Evolutionary conservation across 2,888 invertebrate genomes (phyloP).

Genomic region (Platypus cylindrus): DNA sequence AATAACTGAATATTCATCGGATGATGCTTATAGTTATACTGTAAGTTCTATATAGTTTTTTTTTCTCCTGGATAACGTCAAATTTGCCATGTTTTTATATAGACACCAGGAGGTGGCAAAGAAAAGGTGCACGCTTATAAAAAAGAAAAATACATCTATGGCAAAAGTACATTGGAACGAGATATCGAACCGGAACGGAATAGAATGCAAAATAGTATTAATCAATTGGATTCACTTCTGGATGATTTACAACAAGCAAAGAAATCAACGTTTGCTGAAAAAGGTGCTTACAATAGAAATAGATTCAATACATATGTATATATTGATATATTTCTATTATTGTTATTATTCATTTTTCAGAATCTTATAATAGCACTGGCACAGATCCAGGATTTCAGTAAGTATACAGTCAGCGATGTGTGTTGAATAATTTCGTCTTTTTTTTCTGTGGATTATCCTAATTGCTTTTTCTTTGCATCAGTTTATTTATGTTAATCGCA

Average conservation of each 20-base stretch:
- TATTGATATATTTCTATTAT: constrained; percentile 1
- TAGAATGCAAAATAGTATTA: constrained; percentile 48
- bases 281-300: too few species aligned
- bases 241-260: constrained; percentile 53
- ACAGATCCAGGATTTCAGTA: constrained; percentile 30
- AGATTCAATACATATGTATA: too few species aligned
- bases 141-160: constrained; percentile 32
- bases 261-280: constrained; percentile 25
- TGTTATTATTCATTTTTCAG: constrained; percentile 29
- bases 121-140: constrained; percentile 31
- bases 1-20: constrained; percentile 32
- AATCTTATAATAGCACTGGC: constrained; percentile 31
- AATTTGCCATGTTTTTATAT: constrained; percentile 4
- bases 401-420: constrained; percentile 20
- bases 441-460: too few species aligned
- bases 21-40: constrained; percentile 31
- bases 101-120: constrained; percentile 25
- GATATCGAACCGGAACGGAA: constrained; percentile 25
- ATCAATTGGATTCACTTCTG: constrained; percentile 60
- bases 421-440: too few species aligned
- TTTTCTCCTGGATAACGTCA: neutral
- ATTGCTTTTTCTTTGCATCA: too few species aligned
- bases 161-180: constrained; percentile 22
- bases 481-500: too few species aligned
- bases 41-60: constrained; percentile 18